Evolutionary conservation across 1,140 invertebrate genomes (phyloP), one percentile per base, ranked within the genome.

Genomic region (Penaeus chinensis): DNA sequence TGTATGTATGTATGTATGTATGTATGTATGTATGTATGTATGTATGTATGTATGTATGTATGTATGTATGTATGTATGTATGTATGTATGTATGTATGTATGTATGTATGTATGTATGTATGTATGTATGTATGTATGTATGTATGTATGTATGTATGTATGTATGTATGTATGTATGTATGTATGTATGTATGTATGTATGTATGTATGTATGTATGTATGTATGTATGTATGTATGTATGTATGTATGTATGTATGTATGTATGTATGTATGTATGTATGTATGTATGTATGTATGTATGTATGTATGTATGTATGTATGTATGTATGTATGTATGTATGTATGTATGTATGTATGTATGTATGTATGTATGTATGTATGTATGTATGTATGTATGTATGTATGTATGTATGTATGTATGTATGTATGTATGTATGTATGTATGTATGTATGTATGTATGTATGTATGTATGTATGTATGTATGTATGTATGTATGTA

Each of bases 71-170:
- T 79, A 79, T 79, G 16, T 79, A 79, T 79, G 16, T 79, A 79
- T 79, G 42, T 79, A 42, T 32, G 42, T 79, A 79, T 79, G 16
- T 79, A 79, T 79, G 16, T 79, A 79, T 79, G 42, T 79, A 42
- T 79, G 42, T 79, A 79, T 79, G 22, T 32, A 79, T 79, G 16
- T 79, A 79, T 79, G 42, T 79, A 79, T 79, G 42, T 79, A 79
- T 78, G 16, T 79, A 42, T 42, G 13, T 79, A 47, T 16, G 4
- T 60, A 47, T 60, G 42, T n/a, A 79, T 79, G 4, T 79, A 42
- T 60, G 18, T 79, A 47, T 79, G 18, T n/a, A 60, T 47, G 42
- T n/a, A 79, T 79, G 19, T 79, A 79, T 42, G 42, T 1, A 60
- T 42, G 19, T 19, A 79, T 42, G 16, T 19, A 79, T 42, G 42